Evolutionary conservation across 2,113 vertebrate species (phyloP).

Genomic region (Tragelaphus imberbis): DNA sequence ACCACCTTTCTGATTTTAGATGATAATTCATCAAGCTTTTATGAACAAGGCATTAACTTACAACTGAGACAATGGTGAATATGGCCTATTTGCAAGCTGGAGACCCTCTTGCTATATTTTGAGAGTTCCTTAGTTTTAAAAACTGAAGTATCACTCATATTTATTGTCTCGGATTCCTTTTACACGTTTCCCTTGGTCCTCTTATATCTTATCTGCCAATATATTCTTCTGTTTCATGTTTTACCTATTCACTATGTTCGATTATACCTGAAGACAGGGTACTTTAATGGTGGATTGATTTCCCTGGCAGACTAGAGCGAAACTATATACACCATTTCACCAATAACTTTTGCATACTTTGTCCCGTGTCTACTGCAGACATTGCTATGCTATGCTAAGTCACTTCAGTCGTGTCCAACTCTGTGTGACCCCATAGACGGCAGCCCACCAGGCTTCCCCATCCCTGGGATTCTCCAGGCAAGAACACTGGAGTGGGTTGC

Average conservation of each 20-base stretch:
- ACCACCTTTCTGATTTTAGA: background rate
- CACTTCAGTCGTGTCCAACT: no score
- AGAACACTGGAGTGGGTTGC: no score
- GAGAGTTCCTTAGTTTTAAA: background rate
- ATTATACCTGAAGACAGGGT: background rate
- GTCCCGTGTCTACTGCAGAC: background rate
- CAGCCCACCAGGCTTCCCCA: no score
- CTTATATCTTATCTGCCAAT: background rate
- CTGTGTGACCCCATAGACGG: no score
- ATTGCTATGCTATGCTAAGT: no score
- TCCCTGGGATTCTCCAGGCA: no score
- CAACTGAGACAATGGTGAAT: background rate
- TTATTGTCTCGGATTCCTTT: background rate
- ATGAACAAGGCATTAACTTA: background rate
- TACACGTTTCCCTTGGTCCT: background rate
- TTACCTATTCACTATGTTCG: background rate
- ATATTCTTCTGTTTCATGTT: background rate
- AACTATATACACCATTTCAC: background rate
- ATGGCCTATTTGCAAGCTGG: background rate
- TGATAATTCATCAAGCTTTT: background rate
- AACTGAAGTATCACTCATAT: background rate
- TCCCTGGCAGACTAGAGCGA: background rate
- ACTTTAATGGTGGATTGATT: background rate
- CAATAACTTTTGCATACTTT: background rate
- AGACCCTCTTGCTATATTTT: background rate